phyloP scores from a whole-genome alignment of 2,888 invertebrate genomes.

The Aphidoletes aphidimyza region DNA sequence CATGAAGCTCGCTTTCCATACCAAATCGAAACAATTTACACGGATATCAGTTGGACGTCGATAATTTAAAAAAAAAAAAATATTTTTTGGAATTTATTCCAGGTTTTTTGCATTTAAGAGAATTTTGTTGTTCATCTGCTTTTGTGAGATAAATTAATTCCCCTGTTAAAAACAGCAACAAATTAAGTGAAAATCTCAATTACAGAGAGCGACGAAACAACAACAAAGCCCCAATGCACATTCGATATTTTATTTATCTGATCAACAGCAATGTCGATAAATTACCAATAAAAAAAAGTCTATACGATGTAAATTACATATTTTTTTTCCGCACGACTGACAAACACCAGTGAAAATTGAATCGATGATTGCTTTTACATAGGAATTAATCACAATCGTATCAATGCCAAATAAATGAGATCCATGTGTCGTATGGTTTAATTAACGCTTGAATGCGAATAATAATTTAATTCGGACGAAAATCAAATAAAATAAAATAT shows the following conservation, averaged over 20 bases:
- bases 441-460: constrained; percentile 42
- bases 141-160: constrained; percentile 24
- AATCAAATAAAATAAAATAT: neutral
- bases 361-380: constrained; percentile 30
- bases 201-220: too few relatives aligned
- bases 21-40: neutral
- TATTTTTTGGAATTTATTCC: neutral
- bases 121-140: neutral
- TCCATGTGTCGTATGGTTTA: constrained; percentile 15
- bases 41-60: neutral
- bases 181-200: constrained; percentile 33
- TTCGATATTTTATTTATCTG: neutral
- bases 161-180: constrained; percentile 35
- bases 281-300: neutral
- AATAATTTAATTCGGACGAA: constrained; percentile 16
- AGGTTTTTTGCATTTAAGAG: neutral
- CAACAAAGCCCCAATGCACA: too few relatives aligned
- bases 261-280: neutral
- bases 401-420: constrained; percentile 49
- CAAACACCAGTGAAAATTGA: neutral
- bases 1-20: neutral
- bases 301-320: neutral
- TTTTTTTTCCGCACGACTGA: neutral
- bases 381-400: constrained; percentile 23
- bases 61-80: too few relatives aligned